Evolutionary conservation across 1,140 invertebrate genomes (phyloP).

Genomic region (Aphaenogaster floridana): DNA sequence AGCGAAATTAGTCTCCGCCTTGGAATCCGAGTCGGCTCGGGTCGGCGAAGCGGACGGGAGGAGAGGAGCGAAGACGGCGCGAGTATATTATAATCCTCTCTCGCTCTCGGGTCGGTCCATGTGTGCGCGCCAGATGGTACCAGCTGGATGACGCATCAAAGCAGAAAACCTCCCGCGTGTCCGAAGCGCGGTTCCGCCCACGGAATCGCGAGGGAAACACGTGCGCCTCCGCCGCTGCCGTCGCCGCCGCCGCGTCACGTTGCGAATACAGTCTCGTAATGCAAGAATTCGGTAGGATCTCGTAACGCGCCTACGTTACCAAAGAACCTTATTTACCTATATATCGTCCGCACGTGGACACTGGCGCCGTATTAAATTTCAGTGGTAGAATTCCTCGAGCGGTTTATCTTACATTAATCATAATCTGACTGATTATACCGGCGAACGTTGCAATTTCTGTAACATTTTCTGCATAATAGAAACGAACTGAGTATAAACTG

Average conservation of each 20-base stretch:
- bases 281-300: conserved; percentile 32
- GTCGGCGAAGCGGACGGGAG: neutral
- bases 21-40: conserved; percentile 44
- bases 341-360: neutral
- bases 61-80: conserved; percentile 9
- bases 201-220: conserved; percentile 66
- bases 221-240: neutral
- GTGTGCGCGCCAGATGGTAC: conserved; percentile 78
- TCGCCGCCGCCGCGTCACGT: neutral
- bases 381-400: neutral
- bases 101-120: conserved; percentile 61
- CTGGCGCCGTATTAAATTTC: conserved; percentile 19
- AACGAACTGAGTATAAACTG: neutral
- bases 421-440: neutral
- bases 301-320: neutral
- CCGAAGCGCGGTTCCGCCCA: conserved; percentile 69
- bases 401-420: neutral
- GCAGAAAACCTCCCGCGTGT: conserved; percentile 73
- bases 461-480: neutral
- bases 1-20: conserved; percentile 57
- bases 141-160: conserved; percentile 75
- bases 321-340: conserved; percentile 4
- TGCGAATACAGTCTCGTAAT: conserved; percentile 19
- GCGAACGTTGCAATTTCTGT: neutral
- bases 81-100: conserved; percentile 69